These are phyloP conservation scores for Erebia palarica DNA, from an alignment of 2,888 invertebrate genomes.

Conservation along the genomic window DNA sequence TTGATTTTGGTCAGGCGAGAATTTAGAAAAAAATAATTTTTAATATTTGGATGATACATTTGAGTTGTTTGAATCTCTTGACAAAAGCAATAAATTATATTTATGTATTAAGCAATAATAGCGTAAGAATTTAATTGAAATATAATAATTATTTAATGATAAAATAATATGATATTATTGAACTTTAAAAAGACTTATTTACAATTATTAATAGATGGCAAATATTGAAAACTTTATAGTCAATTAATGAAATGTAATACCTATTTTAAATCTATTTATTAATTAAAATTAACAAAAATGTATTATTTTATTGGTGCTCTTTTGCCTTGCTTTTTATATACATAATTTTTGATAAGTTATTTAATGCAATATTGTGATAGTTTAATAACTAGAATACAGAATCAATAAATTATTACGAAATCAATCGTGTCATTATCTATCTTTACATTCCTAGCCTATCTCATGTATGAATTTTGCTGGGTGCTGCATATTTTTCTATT, in stretches of 20 bases:
- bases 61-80: constrained; percentile 28
- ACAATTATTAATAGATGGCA: not conserved
- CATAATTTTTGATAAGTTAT: constrained; percentile 27
- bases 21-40: too few species aligned
- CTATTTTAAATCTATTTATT: not conserved
- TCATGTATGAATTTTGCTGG: not conserved
- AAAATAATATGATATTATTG: not conserved
- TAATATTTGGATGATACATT: not conserved
- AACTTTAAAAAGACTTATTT: not conserved
- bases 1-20: too few species aligned
- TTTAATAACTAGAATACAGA: constrained; percentile 15
- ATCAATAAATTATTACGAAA: constrained; percentile 22
- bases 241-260: not conserved
- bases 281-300: not conserved
- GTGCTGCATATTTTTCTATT: too few species aligned
- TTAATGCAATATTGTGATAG: constrained; percentile 31
- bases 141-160: not conserved
- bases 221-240: too few species aligned
- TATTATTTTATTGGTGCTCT: constrained; percentile 29
- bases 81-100: constrained; percentile 22
- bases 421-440: constrained; percentile 1
- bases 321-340: constrained; percentile 24
- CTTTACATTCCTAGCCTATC: not conserved
- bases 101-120: constrained; percentile 7
- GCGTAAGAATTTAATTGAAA: constrained; percentile 3